These are phyloP conservation scores for Oikopleura dioica DNA, from an alignment of 23 tunicate genomes.

Conservation along the genomic window DNA sequence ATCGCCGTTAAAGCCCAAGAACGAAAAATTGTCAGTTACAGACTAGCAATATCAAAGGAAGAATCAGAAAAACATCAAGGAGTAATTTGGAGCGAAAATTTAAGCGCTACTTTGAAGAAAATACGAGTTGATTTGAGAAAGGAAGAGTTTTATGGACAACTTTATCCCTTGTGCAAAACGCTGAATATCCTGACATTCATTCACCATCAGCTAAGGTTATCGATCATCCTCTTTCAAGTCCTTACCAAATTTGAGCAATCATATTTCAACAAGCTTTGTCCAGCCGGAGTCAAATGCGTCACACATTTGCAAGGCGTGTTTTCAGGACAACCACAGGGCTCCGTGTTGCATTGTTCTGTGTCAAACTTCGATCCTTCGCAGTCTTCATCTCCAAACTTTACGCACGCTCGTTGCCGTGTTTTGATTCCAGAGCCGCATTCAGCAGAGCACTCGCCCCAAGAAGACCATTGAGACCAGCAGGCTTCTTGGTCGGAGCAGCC, in stretches of 20 bases:
- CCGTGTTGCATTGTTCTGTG: background rate
- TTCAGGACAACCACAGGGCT: background rate
- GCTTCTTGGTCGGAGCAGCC: background rate
- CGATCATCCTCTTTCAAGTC: too few species aligned
- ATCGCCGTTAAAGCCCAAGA: too few species aligned
- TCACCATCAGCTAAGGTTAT: too few species aligned
- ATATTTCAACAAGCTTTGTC: background rate
- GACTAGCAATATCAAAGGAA: too few species aligned
- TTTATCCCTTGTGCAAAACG: too few species aligned
- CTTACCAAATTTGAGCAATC: background rate
- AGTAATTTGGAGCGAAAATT: too few species aligned
- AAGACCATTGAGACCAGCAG: background rate
- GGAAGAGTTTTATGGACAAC: too few species aligned
- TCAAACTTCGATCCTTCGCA: background rate
- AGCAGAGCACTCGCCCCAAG: background rate
- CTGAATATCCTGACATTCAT: too few species aligned
- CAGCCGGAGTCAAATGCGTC: background rate
- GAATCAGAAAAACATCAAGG: too few species aligned
- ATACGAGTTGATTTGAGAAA: too few species aligned
- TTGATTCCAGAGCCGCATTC: background rate
- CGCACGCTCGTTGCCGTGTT: background rate
- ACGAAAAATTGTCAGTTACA: too few species aligned
- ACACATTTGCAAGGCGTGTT: background rate
- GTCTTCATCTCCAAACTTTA: background rate
- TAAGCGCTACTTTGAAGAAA: too few species aligned